A percentile compares a stretch with the other conserved stretches of the same genome.
Evolutionary conservation across 2,113 vertebrate species (phyloP).

Genomic region (Tautogolabrus adspersus): DNA sequence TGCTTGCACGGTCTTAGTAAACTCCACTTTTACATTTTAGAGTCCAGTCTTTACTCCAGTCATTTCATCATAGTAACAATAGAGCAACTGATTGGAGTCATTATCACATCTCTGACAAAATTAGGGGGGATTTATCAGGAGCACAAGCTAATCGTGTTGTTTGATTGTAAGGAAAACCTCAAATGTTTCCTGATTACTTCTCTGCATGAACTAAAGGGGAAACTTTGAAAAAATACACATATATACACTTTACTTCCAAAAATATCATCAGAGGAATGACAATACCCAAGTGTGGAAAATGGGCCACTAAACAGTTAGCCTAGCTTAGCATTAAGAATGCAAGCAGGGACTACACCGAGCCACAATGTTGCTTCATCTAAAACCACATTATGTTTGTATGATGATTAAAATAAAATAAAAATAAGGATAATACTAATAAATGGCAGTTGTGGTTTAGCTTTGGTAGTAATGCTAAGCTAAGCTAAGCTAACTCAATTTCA

Average conservation of each 20-base stretch:
- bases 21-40: not conserved
- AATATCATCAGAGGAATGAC: too few species aligned
- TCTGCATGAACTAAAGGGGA: too few species aligned
- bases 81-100: too few species aligned
- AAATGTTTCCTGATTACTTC: too few species aligned
- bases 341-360: not conserved
- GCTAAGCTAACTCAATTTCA: not conserved
- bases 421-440: too few species aligned
- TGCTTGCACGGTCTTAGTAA: not conserved
- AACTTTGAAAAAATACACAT: too few species aligned
- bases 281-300: not conserved
- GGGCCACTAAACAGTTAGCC: not conserved
- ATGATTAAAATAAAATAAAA: too few species aligned
- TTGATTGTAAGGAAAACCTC: not conserved
- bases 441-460: not conserved
- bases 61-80: not conserved
- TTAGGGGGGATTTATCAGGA: too few species aligned
- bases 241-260: too few species aligned
- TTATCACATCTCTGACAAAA: too few species aligned
- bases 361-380: not conserved
- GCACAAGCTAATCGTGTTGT: too few species aligned
- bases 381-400: too few species aligned
- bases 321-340: slow-evolving; percentile 9
- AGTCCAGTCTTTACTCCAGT: not conserved
- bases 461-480: not conserved